Evolutionary conservation across 2,113 vertebrate genomes (phyloP), one percentile per base, ranked within the genome.

Genomic region (Micromys minutus): DNA sequence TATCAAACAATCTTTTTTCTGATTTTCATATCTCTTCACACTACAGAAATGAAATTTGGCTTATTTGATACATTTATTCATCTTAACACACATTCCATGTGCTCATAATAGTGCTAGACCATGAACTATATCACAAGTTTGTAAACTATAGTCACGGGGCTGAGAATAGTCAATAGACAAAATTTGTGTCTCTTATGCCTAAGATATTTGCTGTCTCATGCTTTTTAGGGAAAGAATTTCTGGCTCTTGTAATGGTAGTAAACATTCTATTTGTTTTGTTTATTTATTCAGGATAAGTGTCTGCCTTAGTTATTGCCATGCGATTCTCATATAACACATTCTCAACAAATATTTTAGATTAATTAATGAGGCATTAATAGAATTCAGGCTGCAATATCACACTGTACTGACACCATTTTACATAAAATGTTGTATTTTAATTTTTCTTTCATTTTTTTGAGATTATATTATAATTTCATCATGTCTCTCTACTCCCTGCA

Each of bases 271-370:
- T 94, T 90, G 36, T 87, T 45, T 2, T 16, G 93, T 39, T 1
- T 87, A 59, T 97, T 94, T 65, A 65, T 92, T 67, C 17, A 67
- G 29, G 91, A 52, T 90, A 71, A 39, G 10, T 52, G 57, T 65
- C 29, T 1, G 61, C 88, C 29, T 95, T 96, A 95, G 34, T 94
- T 89, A 72, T 81, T 59, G 59, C 59, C 34, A 76, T 3, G 85
- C 11, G 87, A 83, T 42, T 80, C 90, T 77, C 7, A 52, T 87
- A 47, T 92, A 77, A 50, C 72, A 47, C 3, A 19, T 86, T 26
- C 9, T 91, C 52, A 92, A 7, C 83, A 34, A 87, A 52, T 96
- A 81, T 93, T 91, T 95, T 72, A 94, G 79, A 52, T 92, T 65
- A 93, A 92, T 87, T 61, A 90, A 45, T 52, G 50, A 92, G 16